Percentiles rank a stretch among this genome's conserved stretches.
Conservation (phyloP, 2,113 vertebrate genomes). For the Psettodes erumei region DNA sequence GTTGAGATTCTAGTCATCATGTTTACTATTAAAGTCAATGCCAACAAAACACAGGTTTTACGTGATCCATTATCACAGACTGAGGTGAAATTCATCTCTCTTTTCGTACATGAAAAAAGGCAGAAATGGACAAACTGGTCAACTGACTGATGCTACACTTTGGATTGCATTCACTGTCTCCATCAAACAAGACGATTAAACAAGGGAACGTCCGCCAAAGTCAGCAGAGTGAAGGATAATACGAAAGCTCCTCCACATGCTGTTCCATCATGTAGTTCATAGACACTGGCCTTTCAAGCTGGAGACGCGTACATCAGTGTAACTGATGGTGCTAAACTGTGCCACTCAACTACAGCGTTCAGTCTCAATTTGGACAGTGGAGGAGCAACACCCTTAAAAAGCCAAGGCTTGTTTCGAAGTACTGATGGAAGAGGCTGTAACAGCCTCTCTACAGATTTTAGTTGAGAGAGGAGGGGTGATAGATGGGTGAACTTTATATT, state of each 20-base stretch:
- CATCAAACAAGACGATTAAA: slow-evolving; percentile 19
- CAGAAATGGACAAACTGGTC: background rate
- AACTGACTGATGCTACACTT: background rate
- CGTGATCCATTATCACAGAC: no score
- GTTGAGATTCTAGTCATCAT: background rate
- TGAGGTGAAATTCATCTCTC: no score
- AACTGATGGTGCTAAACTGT: slow-evolving; percentile 46
- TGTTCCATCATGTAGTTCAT: slow-evolving; percentile 12
- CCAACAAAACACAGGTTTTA: background rate
- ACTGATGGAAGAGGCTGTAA: slow-evolving; percentile 57
- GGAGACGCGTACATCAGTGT: slow-evolving; percentile 10
- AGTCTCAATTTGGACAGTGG: slow-evolving; percentile 60
- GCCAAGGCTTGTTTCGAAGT: slow-evolving; percentile 48
- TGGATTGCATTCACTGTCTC: background rate
- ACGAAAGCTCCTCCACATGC: background rate
- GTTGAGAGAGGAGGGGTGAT: slow-evolving; percentile 48
- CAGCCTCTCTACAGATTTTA: slow-evolving; percentile 37
- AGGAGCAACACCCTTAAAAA: slow-evolving; percentile 45
- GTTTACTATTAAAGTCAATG: background rate
- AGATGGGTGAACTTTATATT: slow-evolving; percentile 55
- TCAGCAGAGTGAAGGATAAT: background rate
- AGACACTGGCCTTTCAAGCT: background rate
- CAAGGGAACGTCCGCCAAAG: slow-evolving; percentile 10
- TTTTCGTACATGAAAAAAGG: background rate
- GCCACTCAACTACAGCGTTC: slow-evolving; percentile 45